These are phyloP conservation scores for Macrotis lagotis DNA, from an alignment of 2,113 vertebrate species.

Conservation along the genomic window DNA sequence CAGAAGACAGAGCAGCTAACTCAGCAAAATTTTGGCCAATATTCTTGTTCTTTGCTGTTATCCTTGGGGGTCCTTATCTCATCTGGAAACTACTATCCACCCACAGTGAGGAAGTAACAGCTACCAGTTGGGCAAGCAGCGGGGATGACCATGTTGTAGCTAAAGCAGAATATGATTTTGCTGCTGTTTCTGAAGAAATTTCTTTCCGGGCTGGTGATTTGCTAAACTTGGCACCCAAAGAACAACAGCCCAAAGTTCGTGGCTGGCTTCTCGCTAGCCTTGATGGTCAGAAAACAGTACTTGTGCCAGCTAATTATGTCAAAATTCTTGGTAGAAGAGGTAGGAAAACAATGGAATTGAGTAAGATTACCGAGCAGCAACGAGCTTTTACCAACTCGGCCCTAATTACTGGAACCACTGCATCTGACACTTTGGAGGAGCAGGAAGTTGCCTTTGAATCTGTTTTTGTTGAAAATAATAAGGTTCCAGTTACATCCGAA, in stretches of 20 bases:
- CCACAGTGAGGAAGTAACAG: conserved; percentile 84
- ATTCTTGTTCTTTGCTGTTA: conserved; percentile 96
- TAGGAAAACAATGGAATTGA: conserved; percentile 85
- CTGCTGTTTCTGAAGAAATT: conserved; percentile 93
- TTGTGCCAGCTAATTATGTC: conserved; percentile 96
- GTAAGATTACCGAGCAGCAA: conserved; percentile 82
- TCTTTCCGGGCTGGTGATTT: conserved; percentile 94
- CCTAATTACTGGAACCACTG: conserved; percentile 67
- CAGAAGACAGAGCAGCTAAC: conserved; percentile 83
- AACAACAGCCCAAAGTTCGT: conserved; percentile 94
- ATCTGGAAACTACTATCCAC: conserved; percentile 97
- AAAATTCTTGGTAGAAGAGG: conserved; percentile 96
- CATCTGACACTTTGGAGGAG: conserved; percentile 77
- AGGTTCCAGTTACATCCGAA: conserved; percentile 72
- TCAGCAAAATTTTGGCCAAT: conserved; percentile 98
- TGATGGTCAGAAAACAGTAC: conserved; percentile 92
- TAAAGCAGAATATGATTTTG: conserved; percentile 95
- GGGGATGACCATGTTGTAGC: conserved; percentile 97
- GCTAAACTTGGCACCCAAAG: conserved; percentile 96
- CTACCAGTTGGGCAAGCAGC: conserved; percentile 91
- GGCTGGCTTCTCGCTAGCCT: conserved; percentile 96
- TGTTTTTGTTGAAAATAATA: conserved; percentile 86
- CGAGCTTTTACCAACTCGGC: conserved; percentile 70
- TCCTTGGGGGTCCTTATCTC: conserved; percentile 96
- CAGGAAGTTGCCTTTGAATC: conserved; percentile 91